Evolutionary conservation across 2,797 vertebrate species (phyloP), one percentile per base, ranked within the genome.

Genomic region (Characodon lateralis): DNA sequence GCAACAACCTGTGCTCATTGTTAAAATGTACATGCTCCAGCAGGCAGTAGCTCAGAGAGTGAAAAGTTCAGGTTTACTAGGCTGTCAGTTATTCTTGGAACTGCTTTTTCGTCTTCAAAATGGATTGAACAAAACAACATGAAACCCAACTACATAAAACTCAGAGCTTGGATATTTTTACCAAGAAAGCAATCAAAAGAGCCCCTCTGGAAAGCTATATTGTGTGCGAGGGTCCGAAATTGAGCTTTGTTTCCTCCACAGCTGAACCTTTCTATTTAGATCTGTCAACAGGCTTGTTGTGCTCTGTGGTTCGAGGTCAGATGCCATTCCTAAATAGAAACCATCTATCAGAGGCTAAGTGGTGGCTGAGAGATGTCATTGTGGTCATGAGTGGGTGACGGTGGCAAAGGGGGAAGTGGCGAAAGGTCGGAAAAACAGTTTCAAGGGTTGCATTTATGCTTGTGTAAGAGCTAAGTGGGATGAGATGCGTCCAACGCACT

Each of bases 271-370:
- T 89, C 87, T 91, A 91, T 94, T 93, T 90, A 82, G 90, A 88
- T 84, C 90, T 86, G 89, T 95, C 91, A 90, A 88, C 88, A 81
- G 91, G 75, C 87, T 87, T 88, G 87, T 91, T 92, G 91, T 93
- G 89, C 84, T 86, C 69, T 26, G 87, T 76, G 89, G 92, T 90
- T 91, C 87, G 84, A 66, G 91, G 89, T 90, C 83, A 88, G 85
- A 89, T 88, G 87, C 82, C 73, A 74, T 87, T 93, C 89, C 87
- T 90, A 95, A 95, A 96, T 94, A 95, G 93, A 93, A 93, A 91
- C 92, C 94, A 93, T 92, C 90, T 92, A 92, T 95, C 91, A 92
- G 92, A 56, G 88, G 90, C 83, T 93, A 93, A 95, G 91, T 89
- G 92, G 91, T 56, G 92, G 94, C 87, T 92, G 82, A 87, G 86